phyloP scores from a whole-genome alignment of 2,113 vertebrate species.

The Mugil cephalus region DNA sequence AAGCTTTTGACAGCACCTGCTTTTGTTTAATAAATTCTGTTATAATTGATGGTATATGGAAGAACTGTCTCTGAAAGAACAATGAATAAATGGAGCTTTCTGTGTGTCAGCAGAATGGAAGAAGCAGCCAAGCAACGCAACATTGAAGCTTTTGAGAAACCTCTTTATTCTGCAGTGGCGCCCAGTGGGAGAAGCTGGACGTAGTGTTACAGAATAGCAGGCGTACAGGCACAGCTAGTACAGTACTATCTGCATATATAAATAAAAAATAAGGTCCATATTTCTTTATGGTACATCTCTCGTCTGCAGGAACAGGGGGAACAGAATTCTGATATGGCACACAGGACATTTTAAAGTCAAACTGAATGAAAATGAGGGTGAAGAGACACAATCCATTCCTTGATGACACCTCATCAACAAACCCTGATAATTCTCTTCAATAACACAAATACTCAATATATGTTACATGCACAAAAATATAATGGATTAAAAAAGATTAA shows the following conservation, averaged over 20 bases:
- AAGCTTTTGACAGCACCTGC: constrained; percentile 8
- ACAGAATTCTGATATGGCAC: constrained; percentile 29
- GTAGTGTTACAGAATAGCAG: constrained; percentile 41
- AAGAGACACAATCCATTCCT: constrained; percentile 19
- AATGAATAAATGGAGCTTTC: constrained; percentile 17
- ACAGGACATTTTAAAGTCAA: constrained; percentile 6
- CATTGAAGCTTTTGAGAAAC: constrained; percentile 33
- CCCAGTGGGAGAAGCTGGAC: constrained; percentile 29
- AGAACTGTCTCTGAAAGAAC: not conserved
- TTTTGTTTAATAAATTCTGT: constrained; percentile 40
- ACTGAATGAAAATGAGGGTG: not conserved
- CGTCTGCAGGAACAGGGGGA: not conserved
- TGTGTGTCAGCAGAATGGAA: not conserved
- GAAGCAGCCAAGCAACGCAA: not conserved
- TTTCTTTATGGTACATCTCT: constrained; percentile 62
- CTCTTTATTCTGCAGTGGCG: constrained; percentile 71
- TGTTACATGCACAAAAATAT: constrained; percentile 53
- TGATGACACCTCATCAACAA: not conserved
- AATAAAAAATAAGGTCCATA: constrained; percentile 69
- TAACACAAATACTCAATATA: constrained; percentile 27
- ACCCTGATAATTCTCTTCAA: constrained; percentile 4
- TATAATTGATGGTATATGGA: not conserved
- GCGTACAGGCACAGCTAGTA: constrained; percentile 66
- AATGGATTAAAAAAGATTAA: constrained; percentile 53
- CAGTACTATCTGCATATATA: constrained; percentile 63